phyloP scores from a whole-genome alignment of 2,888 invertebrate genomes.

The Smittia aterrima region DNA sequence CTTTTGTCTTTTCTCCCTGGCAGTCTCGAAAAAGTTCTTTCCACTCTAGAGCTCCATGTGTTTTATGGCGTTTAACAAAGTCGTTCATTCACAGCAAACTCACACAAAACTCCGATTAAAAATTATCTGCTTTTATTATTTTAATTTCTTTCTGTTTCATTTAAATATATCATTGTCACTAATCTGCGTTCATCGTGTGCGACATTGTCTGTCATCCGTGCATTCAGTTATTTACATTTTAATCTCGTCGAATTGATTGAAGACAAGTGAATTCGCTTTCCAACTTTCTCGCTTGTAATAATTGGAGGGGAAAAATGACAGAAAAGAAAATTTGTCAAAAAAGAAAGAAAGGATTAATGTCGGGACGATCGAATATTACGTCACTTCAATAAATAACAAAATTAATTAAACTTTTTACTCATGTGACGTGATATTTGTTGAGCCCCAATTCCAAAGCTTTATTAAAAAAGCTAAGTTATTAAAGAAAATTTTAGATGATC shows the following conservation, averaged over 20 bases:
- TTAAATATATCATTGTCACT: slow-evolving; percentile 22
- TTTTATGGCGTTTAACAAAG: slow-evolving; percentile 32
- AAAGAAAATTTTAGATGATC: no score
- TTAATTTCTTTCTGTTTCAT: slow-evolving; percentile 9
- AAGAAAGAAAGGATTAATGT: no score
- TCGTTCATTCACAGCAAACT: slow-evolving; percentile 7
- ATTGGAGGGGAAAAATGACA: not conserved
- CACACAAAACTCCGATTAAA: slow-evolving; percentile 2
- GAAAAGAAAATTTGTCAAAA: no score
- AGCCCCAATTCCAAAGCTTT: no score
- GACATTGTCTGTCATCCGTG: not conserved
- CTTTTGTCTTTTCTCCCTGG: not conserved
- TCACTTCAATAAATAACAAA: no score
- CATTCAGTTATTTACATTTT: slow-evolving; percentile 8
- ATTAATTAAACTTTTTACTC: no score
- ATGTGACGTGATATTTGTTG: no score
- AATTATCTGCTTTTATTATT: slow-evolving; percentile 17
- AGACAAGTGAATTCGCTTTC: not conserved
- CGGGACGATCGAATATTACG: no score
- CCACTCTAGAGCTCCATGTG: slow-evolving; percentile 11
- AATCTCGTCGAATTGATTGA: not conserved
- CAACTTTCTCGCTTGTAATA: not conserved
- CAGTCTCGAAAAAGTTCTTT: slow-evolving; percentile 13
- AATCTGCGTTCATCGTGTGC: slow-evolving; percentile 11
- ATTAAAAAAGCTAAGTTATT: no score